Conservation (phyloP, 2,888 invertebrate genomes). For the Petrolisthes cinctipes region DNA sequence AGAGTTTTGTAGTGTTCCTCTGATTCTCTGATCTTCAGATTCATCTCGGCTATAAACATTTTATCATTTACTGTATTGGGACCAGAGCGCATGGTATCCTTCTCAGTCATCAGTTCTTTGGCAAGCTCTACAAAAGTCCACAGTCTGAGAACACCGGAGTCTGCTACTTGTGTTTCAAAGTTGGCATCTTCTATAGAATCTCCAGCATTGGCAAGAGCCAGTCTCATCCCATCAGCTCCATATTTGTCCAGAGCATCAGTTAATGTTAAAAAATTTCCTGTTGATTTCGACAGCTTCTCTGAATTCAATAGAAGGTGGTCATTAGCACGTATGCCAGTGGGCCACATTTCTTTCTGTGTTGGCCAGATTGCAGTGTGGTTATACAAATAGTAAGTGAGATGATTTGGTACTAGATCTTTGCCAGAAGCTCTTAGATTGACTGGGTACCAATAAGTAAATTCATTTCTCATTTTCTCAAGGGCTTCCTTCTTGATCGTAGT, state of each 20-base stretch:
- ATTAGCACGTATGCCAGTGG: slow-evolving; percentile 89
- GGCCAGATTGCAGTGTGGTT: slow-evolving; percentile 98
- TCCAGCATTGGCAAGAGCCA: slow-evolving; percentile 95
- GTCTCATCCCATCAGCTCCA: slow-evolving; percentile 96
- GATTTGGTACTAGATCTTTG: slow-evolving; percentile 97
- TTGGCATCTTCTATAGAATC: slow-evolving; percentile 99
- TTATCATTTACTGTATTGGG: slow-evolving; percentile 84
- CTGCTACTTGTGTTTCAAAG: slow-evolving; percentile 93
- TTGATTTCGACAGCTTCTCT: slow-evolving; percentile 99
- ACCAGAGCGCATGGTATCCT: slow-evolving; percentile 75
- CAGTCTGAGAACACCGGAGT: slow-evolving; percentile 92
- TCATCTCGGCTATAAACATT: slow-evolving; percentile 93
- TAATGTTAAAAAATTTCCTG: slow-evolving; percentile 96
- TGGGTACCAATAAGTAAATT: slow-evolving; percentile 98
- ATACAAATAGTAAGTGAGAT: slow-evolving; percentile 94
- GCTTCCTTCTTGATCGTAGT: slow-evolving; percentile 79
- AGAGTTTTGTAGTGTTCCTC: slow-evolving; percentile 86
- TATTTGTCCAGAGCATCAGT: slow-evolving; percentile 90
- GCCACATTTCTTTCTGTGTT: slow-evolving; percentile 86
- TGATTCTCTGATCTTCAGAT: slow-evolving; percentile 85
- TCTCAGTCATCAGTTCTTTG: slow-evolving; percentile 82
- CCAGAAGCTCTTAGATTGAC: slow-evolving; percentile 91
- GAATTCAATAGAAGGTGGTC: slow-evolving; percentile 96
- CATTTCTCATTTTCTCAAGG: slow-evolving; percentile 83
- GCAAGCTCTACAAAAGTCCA: slow-evolving; percentile 98